Conservation (phyloP, 2,797 vertebrate species). For the Catharus ustulatus region DNA sequence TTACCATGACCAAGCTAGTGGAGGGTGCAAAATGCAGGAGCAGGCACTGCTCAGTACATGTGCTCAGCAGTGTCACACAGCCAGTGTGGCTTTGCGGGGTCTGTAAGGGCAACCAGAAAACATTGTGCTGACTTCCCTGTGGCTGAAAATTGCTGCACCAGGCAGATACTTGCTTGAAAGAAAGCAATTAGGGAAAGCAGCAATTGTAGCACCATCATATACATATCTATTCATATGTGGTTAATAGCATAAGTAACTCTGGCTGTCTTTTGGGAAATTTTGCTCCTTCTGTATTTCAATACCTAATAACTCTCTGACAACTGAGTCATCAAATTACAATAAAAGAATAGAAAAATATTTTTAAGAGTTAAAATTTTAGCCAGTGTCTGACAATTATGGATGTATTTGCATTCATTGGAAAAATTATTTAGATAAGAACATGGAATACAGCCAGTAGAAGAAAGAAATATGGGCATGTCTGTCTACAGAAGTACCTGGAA, state of each 20-base stretch:
- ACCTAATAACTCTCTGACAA: conserved; percentile 2
- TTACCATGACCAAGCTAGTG: rapidly evolving
- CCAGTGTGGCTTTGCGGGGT: background rate
- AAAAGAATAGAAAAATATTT: background rate
- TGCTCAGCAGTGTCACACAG: rapidly evolving
- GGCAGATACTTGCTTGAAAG: background rate
- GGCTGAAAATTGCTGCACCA: background rate
- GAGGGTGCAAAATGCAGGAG: background rate
- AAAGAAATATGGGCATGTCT: background rate
- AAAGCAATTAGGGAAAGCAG: background rate
- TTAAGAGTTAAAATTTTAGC: background rate
- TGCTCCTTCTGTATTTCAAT: background rate
- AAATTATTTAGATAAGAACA: background rate
- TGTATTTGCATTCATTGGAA: background rate
- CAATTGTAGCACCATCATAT: background rate
- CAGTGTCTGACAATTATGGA: background rate
- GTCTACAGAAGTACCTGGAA: background rate
- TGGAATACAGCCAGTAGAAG: background rate
- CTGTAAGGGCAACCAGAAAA: background rate
- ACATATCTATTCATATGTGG: background rate
- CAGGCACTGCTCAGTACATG: background rate
- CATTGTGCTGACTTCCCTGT: rapidly evolving
- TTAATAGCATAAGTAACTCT: background rate
- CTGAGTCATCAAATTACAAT: background rate
- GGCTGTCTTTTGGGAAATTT: background rate